A percentile compares a stretch with the other conserved stretches of the same genome.
Conservation (phyloP, 2,113 vertebrate species). For the Mus spicilegus region DNA sequence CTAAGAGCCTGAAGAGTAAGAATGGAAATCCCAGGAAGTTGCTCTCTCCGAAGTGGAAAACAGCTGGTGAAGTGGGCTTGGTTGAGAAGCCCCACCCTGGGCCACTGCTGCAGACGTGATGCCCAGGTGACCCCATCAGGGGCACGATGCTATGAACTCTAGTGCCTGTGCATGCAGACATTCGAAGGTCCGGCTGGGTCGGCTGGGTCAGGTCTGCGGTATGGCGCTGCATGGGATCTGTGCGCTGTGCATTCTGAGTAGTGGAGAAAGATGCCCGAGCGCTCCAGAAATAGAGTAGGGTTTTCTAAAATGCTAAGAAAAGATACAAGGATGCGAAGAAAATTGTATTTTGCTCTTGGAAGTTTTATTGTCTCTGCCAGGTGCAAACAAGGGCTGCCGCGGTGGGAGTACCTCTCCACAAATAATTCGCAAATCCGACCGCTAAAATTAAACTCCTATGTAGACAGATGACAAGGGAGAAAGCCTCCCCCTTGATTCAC, state of each 20-base stretch:
- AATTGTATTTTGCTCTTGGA: slow-evolving; percentile 58
- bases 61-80: not conserved
- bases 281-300: not conserved
- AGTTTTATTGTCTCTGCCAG: slow-evolving; percentile 68
- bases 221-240: too few relatives aligned
- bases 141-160: not conserved
- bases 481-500: not conserved
- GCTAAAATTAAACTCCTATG: slow-evolving; percentile 43
- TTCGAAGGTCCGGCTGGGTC: not conserved
- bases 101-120: not conserved
- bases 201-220: not conserved
- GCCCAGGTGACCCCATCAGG: not conserved
- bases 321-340: slow-evolving; percentile 25
- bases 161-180: not conserved
- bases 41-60: not conserved
- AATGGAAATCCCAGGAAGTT: not conserved
- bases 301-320: slow-evolving; percentile 58
- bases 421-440: not conserved
- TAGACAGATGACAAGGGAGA: not conserved
- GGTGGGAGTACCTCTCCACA: slow-evolving; percentile 38
- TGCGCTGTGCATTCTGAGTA: not conserved
- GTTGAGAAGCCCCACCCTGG: not conserved
- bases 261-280: not conserved
- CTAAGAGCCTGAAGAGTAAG: not conserved
- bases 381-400: slow-evolving; percentile 62